Base-by-base conservation (phyloP, 2,797 vertebrate genomes). In the Poeciliopsis infans region DNA sequence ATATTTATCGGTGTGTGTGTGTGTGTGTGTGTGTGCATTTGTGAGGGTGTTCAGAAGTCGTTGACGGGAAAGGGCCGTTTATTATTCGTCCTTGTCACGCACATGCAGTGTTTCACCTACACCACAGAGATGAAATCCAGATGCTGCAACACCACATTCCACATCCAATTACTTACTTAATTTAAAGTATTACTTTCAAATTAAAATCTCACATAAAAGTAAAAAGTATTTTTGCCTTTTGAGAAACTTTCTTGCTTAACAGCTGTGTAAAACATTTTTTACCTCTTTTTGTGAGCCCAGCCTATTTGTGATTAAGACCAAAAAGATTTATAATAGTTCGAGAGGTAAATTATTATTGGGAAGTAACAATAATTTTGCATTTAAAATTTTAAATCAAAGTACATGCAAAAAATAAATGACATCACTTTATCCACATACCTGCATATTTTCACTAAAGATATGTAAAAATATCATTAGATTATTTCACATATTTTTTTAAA, bases 41-140 rank as follows among this genome's bases (percentile, higher is more conserved):
- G 47, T 79, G 41, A 61, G 12, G 33, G 59, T 46, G 81, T 77
- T 85, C 41, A 64, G 68, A 0, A 25, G 55, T 78, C 73, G 68
- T 28, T 41, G 78, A 86, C 75, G 36, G 80, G 55, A 84, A 85
- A 81, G 46, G 36, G 76, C 41, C 68, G 11, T 0, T 74, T n/a
- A 20, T 41, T 10, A 6, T 66, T 45, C 45, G 12, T 31, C 43
- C 64, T 74, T 87, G 75, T 78, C 87, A 88, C 72, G 59, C 85
- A 79, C 55, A 41, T 15, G 12, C 46, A 51, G 2, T 28, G 11
- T 16, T 25, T 20, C 15, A 73, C 12, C 20, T 46, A 45, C 41
- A 8, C 23, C 4, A 36, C 8, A 1, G 2, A 10, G 0, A n/a
- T 16, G 13, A 15, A 18, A 25, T 33, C 39, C 43, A 76, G 28